Evolutionary conservation across 2,888 invertebrate genomes (phyloP), one percentile per base, ranked within the genome.

Genomic region (Sesamia inferens): DNA sequence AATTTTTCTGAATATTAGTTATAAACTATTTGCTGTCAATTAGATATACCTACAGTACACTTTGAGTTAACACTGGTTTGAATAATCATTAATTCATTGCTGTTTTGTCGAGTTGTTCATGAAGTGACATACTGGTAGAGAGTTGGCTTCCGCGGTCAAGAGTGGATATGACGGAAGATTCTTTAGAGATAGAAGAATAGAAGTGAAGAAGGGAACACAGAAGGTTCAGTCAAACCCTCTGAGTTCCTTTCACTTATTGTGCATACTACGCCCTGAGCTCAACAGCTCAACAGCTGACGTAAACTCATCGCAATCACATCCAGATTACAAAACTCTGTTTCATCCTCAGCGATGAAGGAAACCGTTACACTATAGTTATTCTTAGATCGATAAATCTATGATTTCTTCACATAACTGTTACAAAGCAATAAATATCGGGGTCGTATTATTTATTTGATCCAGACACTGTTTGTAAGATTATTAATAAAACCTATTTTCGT

Each of bases 391-490:
- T 79, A 72, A 75, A 75, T 75, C 75, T 62, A 31, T 77, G 77
- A 78, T 81, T 78, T 78, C 24, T 68, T 31, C 68, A n/a, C 68
- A 76, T 81, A 68, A 68, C 76, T 67, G 48, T 81, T 76, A 24
- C 59, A 81, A 61, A 57, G 55, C 44, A 78, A 82, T 78, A 82
- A 78, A 78, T 51, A 62, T 65, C 24, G n/a, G 42, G 47, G 39
- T 65, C 57, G 69, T 82, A 65, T 82, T 78, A 78, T 82, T 68
- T 69, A 78, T 81, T 65, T 77, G 69, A 68, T 77, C 61, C n/a
- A 76, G 51, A 81, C 57, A 65, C 64, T 76, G 42, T 68, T 77
- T 47, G 58, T 61, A 63, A 68, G n/a, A 65, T 69, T 74, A 84
- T 80, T 65, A 71, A 72, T 68, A 72, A 77, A 70, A 57, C 11